A percentile compares a stretch with the other conserved stretches of the same genome.
Conservation (phyloP, 2,888 invertebrate species). For the Caenorhabditis macrosperma region DNA sequence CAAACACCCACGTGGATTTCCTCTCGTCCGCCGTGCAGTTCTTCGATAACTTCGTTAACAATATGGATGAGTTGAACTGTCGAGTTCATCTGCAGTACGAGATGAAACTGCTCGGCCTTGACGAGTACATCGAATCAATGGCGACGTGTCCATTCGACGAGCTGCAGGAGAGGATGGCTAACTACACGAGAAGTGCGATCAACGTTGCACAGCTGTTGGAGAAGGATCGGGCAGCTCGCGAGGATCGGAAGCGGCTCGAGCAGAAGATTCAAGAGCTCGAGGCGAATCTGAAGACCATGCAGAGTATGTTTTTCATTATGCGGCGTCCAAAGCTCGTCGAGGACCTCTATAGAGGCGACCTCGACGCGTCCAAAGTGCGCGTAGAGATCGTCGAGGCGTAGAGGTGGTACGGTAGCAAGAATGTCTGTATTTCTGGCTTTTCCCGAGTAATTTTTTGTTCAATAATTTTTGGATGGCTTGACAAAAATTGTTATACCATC, state of each 20-base stretch:
- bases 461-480: no score
- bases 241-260: constrained; percentile 83
- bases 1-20: constrained; percentile 93
- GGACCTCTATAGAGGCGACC: no score
- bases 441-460: no score
- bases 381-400: no score
- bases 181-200: constrained; percentile 97
- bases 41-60: constrained; percentile 98
- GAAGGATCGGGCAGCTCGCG: constrained; percentile 92
- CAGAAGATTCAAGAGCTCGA: constrained; percentile 87
- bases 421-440: no score
- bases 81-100: constrained; percentile 98
- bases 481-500: no score
- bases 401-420: no score
- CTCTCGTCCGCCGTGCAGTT: constrained; percentile 85
- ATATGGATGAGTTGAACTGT: constrained; percentile 99
- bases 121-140: constrained; percentile 89
- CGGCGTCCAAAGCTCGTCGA: no score
- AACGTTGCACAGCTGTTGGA: constrained; percentile 98
- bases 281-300: constrained; percentile 84
- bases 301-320: constrained; percentile 60
- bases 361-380: no score
- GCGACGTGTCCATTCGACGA: constrained; percentile 87
- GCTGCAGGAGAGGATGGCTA: constrained; percentile 97
- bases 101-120: constrained; percentile 94